These are phyloP conservation scores for Agrotis puta DNA, from an alignment of 2,888 invertebrate species.

Conservation along the genomic window DNA sequence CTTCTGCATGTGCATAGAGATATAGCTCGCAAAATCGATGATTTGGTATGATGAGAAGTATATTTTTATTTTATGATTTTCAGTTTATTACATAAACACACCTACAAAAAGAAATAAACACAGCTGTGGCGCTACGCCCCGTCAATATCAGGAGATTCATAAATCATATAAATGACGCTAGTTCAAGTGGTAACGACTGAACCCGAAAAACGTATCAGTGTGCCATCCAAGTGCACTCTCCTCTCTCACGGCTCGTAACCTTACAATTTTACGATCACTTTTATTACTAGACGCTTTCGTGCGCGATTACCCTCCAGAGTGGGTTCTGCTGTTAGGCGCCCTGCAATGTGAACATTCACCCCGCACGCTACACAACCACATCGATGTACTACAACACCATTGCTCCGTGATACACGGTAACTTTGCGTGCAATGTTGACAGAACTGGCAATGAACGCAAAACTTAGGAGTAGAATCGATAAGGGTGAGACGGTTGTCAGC, in stretches of 20 bases:
- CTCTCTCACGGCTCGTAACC: slow-evolving; percentile 88
- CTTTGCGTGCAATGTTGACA: slow-evolving; percentile 1
- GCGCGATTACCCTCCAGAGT: slow-evolving; percentile 91
- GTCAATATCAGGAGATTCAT: slow-evolving; percentile 78
- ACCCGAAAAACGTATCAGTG: slow-evolving; percentile 88
- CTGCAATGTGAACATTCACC: slow-evolving; percentile 78
- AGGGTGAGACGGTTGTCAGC: slow-evolving; percentile 78
- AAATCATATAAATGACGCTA: slow-evolving; percentile 81
- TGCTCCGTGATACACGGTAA: slow-evolving; percentile 64
- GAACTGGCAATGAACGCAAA: slow-evolving; percentile 69
- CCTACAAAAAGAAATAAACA: slow-evolving; percentile 26
- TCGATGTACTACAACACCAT: slow-evolving; percentile 72
- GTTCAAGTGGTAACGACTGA: slow-evolving; percentile 74
- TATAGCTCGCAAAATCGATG: neutral
- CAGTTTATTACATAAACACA: neutral
- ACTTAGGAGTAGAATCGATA: slow-evolving; percentile 25
- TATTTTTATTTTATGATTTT: neutral
- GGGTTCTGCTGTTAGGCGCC: slow-evolving; percentile 90
- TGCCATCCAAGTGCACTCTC: slow-evolving; percentile 88
- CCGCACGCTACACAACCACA: slow-evolving; percentile 65
- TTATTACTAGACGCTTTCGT: slow-evolving; percentile 91
- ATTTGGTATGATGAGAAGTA: neutral
- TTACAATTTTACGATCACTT: slow-evolving; percentile 90
- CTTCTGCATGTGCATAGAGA: neutral
- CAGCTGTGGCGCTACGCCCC: slow-evolving; percentile 53